A percentile compares a stretch with the other conserved stretches of the same genome.
These are phyloP conservation scores for Platyscapa corneri DNA, from an alignment of 1,140 invertebrate genomes.

Conservation along the genomic window DNA sequence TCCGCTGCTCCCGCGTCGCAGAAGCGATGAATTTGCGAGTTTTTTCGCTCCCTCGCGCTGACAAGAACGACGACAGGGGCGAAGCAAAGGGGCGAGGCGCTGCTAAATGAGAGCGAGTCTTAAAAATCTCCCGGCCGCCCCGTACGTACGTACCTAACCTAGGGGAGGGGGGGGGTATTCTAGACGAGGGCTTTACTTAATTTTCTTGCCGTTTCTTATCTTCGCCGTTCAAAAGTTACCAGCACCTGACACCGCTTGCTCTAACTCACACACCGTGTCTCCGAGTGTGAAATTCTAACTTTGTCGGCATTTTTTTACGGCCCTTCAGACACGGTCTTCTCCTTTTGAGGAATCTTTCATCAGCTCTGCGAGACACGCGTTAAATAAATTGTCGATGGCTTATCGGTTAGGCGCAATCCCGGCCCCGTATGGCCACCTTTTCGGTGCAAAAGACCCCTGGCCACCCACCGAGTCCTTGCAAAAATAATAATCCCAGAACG, in stretches of 20 bases:
- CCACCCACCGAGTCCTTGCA: too few species aligned
- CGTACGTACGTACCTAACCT: too few species aligned
- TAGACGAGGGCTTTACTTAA: constrained; percentile 21
- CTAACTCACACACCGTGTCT: neutral
- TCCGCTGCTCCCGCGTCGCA: neutral
- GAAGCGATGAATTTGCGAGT: constrained; percentile 49
- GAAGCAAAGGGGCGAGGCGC: neutral
- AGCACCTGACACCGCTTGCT: constrained; percentile 8
- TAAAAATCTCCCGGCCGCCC: constrained; percentile 35
- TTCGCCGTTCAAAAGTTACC: neutral
- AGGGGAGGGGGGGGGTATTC: neutral
- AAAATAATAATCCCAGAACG: too few species aligned
- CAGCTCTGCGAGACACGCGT: neutral
- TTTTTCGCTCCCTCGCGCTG: neutral
- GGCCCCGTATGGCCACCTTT: too few species aligned
- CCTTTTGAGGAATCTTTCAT: constrained; percentile 1
- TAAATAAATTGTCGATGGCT: too few species aligned
- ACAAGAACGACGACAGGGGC: neutral
- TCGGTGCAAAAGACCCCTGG: too few species aligned
- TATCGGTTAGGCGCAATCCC: too few species aligned
- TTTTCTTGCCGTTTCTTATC: constrained; percentile 27
- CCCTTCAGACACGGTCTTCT: neutral
- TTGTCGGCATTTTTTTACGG: constrained; percentile 8
- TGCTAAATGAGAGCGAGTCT: constrained; percentile 31
- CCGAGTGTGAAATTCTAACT: neutral